phyloP scores from a whole-genome alignment of 1,140 invertebrate species.

The Lucilia sericata region DNA sequence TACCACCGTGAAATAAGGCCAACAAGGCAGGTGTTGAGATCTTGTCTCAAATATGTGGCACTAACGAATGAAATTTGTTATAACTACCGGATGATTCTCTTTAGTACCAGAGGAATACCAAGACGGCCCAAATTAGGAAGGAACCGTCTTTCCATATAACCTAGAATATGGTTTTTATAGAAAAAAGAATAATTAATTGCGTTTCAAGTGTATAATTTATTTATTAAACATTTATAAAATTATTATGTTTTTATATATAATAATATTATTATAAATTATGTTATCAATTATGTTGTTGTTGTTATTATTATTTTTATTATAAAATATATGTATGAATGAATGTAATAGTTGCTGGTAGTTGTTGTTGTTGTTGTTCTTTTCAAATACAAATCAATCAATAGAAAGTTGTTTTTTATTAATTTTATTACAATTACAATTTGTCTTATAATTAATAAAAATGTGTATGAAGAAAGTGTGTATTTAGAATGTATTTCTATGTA shows the following conservation, averaged over 20 bases:
- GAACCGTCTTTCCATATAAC: too few species aligned
- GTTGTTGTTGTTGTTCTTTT: background rate
- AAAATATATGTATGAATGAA: constrained; percentile 51
- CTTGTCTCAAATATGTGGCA: too few species aligned
- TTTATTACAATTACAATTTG: background rate
- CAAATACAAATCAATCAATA: background rate
- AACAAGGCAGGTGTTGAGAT: too few species aligned
- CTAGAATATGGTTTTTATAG: too few species aligned
- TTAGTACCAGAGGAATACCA: too few species aligned
- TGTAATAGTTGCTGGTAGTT: constrained; percentile 49
- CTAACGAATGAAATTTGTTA: too few species aligned
- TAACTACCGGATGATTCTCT: too few species aligned
- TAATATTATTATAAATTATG: constrained; percentile 16
- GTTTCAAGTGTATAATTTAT: constrained; percentile 36
- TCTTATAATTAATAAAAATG: background rate
- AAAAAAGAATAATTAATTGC: too few species aligned
- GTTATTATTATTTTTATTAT: constrained; percentile 37
- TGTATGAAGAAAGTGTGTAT: background rate
- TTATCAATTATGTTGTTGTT: background rate
- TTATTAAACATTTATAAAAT: constrained; percentile 45
- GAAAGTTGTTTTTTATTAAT: background rate
- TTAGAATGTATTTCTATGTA: background rate
- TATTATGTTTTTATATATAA: constrained; percentile 20
- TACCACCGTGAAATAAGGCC: too few species aligned
- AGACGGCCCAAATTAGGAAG: too few species aligned